Evolutionary conservation across 2,797 vertebrate genomes (phyloP), one percentile per base, ranked within the genome.

Genomic region (Melanotaenia trifasciata): DNA sequence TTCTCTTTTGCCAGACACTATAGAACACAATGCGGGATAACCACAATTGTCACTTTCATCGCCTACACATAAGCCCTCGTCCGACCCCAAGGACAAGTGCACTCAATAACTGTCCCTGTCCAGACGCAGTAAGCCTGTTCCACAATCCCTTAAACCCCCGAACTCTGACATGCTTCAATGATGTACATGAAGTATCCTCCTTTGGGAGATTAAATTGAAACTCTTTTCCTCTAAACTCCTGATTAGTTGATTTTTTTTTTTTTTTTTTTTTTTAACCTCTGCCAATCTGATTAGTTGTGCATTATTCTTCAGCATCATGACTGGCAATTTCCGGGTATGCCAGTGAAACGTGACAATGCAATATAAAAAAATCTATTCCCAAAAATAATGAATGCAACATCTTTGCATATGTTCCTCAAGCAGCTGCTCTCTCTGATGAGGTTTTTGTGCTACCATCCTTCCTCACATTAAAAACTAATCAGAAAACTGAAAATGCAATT

Each of bases 31-130:
- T 85, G 77, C 61, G 76, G 76, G 80, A 87, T 83, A 84, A 87
- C 75, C 87, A 70, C 83, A 85, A 84, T 89, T 89, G 84, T 90
- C 84, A 76, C 84, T 87, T 81, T 86, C 81, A 84, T 91, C 88
- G 86, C 85, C 73, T 47, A 75, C 86, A 84, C 85, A 70, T 90
- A 93, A 91, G 91, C 90, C 90, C 86, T 91, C 84, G 86, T 90
- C 90, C 81, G 86, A 93, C 92, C 91, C 90, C 90, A 94, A 93
- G 92, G 93, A 93, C 90, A 89, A 94, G 90, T 82, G 89, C 91
- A 94, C 91, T 94, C 93, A 93, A 94, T 94, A 93, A 90, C 89
- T 92, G 92, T 94, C 90, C 87, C 83, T 87, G 90, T 93, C 90
- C 93, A 92, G 93, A 94, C 84, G 64, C 71, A 60, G 86, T 93